A percentile compares a stretch with the other conserved stretches of the same genome.
phyloP scores from a whole-genome alignment of 1,140 invertebrate genomes.

The Galendromus occidentalis region DNA sequence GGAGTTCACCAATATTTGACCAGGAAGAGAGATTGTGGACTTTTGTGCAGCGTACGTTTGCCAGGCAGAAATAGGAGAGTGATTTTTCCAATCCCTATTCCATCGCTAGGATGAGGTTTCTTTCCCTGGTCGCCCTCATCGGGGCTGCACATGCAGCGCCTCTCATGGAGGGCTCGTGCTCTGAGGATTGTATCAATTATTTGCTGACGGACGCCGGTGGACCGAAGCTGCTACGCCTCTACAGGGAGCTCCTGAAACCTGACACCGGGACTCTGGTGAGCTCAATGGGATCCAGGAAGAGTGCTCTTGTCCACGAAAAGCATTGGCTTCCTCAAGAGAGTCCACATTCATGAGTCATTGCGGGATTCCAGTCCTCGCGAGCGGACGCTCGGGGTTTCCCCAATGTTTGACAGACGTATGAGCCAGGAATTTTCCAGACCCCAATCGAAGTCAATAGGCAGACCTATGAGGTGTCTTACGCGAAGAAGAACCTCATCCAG shows the following conservation, averaged over 20 bases:
- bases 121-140: too few species aligned
- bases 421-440: neutral
- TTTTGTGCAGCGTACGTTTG: too few species aligned
- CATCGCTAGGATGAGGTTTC: too few species aligned
- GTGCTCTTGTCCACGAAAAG: too few species aligned
- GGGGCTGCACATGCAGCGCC: too few species aligned
- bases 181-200: neutral
- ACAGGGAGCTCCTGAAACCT: neutral
- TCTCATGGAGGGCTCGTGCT: neutral
- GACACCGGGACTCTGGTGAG: neutral
- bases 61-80: too few species aligned
- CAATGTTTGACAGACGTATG: neutral
- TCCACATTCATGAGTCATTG: neutral
- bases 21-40: too few species aligned
- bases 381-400: neutral
- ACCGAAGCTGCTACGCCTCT: neutral
- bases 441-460: neutral
- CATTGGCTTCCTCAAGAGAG: too few species aligned
- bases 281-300: too few species aligned
- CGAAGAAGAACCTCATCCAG: constrained; percentile 8
- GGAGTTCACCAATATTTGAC: too few species aligned
- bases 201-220: neutral
- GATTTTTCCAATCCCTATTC: too few species aligned
- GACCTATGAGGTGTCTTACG: neutral
- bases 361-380: neutral